Evolutionary conservation across 2,797 vertebrate genomes (phyloP).

Genomic region (Parambassis ranga): DNA sequence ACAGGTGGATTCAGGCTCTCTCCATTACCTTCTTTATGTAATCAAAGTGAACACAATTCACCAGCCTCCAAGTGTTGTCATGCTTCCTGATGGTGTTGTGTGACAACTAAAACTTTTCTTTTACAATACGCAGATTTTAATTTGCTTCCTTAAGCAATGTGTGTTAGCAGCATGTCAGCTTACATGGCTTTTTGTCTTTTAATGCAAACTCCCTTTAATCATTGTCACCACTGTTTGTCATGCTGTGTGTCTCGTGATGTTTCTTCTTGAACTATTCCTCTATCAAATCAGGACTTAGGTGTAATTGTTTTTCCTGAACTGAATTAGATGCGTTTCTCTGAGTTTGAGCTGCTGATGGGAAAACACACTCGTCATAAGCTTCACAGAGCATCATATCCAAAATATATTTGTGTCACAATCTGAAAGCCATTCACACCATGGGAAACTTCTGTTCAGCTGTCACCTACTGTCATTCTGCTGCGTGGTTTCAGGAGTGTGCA

Average conservation of each 20-base stretch:
- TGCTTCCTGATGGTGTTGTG: too few relatives aligned
- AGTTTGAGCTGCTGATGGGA: background rate
- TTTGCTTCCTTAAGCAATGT: background rate
- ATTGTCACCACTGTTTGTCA: background rate
- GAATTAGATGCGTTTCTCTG: too few relatives aligned
- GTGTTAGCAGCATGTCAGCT: background rate
- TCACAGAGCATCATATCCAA: background rate
- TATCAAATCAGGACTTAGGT: background rate
- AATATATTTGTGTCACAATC: conserved; percentile 31
- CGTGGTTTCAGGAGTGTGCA: conserved; percentile 9
- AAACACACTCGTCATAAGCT: background rate
- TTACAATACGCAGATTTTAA: too few relatives aligned
- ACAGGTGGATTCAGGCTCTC: too few relatives aligned
- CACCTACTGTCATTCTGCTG: conserved; percentile 40
- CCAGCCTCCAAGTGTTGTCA: too few relatives aligned
- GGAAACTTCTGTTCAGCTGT: conserved; percentile 31
- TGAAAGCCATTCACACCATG: background rate
- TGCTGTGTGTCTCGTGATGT: background rate
- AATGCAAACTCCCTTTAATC: background rate
- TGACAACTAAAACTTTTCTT: too few relatives aligned
- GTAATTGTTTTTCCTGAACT: too few relatives aligned
- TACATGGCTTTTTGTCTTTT: conserved; percentile 10
- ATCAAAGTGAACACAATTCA: too few relatives aligned
- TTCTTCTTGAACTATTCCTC: background rate
- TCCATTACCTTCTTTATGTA: too few relatives aligned